A percentile compares a stretch with the other conserved stretches of the same genome.
Evolutionary conservation across 1,140 invertebrate species (phyloP).

Genomic region (Drosophila sturtevanti): DNA sequence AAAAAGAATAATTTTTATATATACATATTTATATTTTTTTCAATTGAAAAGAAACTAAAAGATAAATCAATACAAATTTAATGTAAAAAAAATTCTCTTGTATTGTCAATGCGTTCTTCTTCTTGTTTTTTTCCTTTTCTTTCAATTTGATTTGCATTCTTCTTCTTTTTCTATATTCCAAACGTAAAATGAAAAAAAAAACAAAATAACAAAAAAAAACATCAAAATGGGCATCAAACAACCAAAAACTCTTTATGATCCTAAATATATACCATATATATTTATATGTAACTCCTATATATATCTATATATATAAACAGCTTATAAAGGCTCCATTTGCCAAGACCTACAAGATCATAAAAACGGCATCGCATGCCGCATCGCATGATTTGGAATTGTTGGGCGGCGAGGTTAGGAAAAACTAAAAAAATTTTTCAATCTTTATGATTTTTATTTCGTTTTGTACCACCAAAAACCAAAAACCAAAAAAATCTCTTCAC

Average conservation of each 20-base stretch:
- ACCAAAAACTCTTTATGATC: slow-evolving; percentile 24
- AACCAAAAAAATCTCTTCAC: slow-evolving; percentile 8
- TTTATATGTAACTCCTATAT: slow-evolving; percentile 33
- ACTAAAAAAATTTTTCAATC: slow-evolving; percentile 65
- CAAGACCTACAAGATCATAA: slow-evolving; percentile 97
- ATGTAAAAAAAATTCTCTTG: slow-evolving; percentile 56
- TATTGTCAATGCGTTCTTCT: slow-evolving; percentile 67
- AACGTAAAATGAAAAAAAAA: slow-evolving; percentile 27
- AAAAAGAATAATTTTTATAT: neutral
- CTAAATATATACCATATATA: slow-evolving; percentile 32
- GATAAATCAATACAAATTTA: slow-evolving; percentile 29
- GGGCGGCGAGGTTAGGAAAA: slow-evolving; percentile 83
- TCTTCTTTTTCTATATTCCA: slow-evolving; percentile 31
- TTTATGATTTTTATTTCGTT: slow-evolving; percentile 6
- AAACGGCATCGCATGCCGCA: slow-evolving; percentile 89
- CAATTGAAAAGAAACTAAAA: neutral
- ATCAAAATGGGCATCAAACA: slow-evolving; percentile 34
- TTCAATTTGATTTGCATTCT: slow-evolving; percentile 58
- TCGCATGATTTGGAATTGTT: slow-evolving; percentile 89
- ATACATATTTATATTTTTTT: slow-evolving; percentile 30
- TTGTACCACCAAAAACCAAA: slow-evolving; percentile 18
- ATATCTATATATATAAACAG: slow-evolving; percentile 84
- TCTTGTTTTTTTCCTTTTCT: slow-evolving; percentile 57
- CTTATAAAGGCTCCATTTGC: slow-evolving; percentile 97
- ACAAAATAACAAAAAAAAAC: slow-evolving; percentile 11